phyloP scores from a whole-genome alignment of 2,888 invertebrate species.

The Brenthis hecate region DNA sequence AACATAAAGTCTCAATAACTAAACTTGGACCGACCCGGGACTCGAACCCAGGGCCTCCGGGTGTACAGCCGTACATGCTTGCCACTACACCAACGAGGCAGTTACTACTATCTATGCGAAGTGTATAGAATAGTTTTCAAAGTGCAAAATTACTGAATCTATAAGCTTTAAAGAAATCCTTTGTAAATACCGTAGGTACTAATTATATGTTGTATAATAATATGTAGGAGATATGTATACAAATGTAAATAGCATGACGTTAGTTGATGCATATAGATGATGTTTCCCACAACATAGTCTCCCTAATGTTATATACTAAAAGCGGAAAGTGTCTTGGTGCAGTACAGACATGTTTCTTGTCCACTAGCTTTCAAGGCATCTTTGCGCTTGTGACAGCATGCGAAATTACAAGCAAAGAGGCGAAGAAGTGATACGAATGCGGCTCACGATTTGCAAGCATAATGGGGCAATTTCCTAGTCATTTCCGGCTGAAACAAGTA shows the following conservation, averaged over 20 bases:
- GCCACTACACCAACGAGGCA: too few relatives aligned
- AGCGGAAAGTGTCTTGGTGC: slow-evolving; percentile 18
- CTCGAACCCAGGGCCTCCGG: too few relatives aligned
- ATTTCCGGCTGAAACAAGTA: slow-evolving; percentile 35
- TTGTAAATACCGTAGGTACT: too few relatives aligned
- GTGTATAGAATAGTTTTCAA: too few relatives aligned
- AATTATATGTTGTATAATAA: too few relatives aligned
- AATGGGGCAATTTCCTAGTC: slow-evolving; percentile 38
- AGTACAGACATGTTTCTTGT: slow-evolving; percentile 28
- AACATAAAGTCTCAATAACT: too few relatives aligned
- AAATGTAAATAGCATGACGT: slow-evolving; percentile 8
- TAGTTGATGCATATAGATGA: slow-evolving; percentile 4
- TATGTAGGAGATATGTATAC: background rate
- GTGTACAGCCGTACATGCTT: too few relatives aligned
- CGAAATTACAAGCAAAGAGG: slow-evolving; percentile 27
- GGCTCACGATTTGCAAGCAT: slow-evolving; percentile 38
- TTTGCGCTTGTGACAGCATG: slow-evolving; percentile 29
- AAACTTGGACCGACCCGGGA: too few relatives aligned
- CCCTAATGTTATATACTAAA: slow-evolving; percentile 9
- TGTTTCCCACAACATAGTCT: background rate
- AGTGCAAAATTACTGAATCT: too few relatives aligned
- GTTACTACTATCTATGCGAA: too few relatives aligned
- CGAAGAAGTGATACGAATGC: slow-evolving; percentile 34
- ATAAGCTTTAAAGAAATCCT: too few relatives aligned
- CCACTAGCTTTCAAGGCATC: slow-evolving; percentile 33